Evolutionary conservation across 2,797 vertebrate species (phyloP).

Genomic region (Coccyzus lansbergi): DNA sequence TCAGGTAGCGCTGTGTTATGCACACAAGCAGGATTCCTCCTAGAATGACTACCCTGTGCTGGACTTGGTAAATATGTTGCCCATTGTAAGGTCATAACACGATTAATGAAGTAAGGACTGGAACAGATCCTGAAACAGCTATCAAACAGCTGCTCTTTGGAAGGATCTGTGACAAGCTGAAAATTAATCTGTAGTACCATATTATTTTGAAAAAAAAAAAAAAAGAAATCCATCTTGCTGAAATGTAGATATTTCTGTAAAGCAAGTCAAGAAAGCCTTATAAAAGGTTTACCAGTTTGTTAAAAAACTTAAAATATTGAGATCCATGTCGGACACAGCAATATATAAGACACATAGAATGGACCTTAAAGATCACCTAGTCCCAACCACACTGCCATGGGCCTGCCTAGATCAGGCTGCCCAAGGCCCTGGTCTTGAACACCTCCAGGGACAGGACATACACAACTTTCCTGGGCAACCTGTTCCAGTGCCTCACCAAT

Average conservation of each 20-base stretch:
- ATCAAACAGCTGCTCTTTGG: neutral
- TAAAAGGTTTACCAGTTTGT: neutral
- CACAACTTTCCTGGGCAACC: no score
- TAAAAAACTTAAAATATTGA: neutral
- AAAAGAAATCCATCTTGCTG: neutral
- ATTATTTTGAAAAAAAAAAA: neutral
- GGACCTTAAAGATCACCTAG: no score
- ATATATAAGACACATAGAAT: neutral
- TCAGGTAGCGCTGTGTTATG: rapidly evolving
- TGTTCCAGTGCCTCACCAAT: no score
- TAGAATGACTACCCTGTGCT: neutral
- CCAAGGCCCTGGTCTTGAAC: no score
- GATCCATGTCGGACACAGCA: neutral
- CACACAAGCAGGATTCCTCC: neutral
- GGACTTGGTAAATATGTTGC: neutral
- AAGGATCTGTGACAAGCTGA: neutral
- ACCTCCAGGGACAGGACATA: no score
- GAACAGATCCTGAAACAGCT: neutral
- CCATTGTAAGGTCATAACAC: neutral
- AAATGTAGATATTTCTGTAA: neutral
- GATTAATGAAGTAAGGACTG: neutral
- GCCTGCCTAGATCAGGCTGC: no score
- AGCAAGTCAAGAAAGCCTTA: neutral
- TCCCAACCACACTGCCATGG: no score
- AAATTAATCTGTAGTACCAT: neutral